A percentile compares a stretch with the other conserved stretches of the same genome.
phyloP scores from a whole-genome alignment of 2,113 vertebrate genomes.

The Chaetorhynchus papuensis region DNA sequence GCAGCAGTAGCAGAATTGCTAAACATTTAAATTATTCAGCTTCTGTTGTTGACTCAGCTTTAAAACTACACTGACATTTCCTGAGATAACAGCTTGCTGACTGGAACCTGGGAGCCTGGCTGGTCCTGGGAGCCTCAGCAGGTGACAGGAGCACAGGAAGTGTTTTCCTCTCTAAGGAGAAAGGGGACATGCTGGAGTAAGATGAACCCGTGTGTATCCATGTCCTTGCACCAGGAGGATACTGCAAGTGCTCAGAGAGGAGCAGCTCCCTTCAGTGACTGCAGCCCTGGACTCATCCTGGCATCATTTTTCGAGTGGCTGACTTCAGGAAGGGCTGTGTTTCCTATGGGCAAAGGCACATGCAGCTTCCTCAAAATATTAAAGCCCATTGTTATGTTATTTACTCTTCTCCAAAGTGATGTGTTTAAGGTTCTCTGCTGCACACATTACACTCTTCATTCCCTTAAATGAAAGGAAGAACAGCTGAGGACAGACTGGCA shows the following conservation, averaged over 20 bases:
- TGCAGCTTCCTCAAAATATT: not conserved
- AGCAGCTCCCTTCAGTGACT: not conserved
- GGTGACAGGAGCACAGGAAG: not conserved
- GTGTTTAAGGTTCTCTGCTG: not conserved
- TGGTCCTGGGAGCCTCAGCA: not conserved
- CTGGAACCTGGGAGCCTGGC: not conserved
- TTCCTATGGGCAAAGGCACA: not conserved
- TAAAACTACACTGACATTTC: not conserved
- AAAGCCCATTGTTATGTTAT: not conserved
- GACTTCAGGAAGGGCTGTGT: not conserved
- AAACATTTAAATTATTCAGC: conserved; percentile 22
- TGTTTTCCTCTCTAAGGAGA: not conserved
- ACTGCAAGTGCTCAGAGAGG: not conserved
- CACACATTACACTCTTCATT: not conserved
- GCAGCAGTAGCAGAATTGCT: not conserved
- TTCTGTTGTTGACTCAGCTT: conserved; percentile 15
- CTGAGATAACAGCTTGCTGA: not conserved
- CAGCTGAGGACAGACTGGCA: conserved; percentile 20
- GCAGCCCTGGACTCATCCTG: not conserved
- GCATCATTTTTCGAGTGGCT: not conserved
- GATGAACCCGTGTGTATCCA: not conserved
- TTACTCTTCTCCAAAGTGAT: not conserved
- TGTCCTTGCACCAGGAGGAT: not conserved
- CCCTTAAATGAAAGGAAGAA: not conserved
- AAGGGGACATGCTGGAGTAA: not conserved